A percentile compares a stretch with the other conserved stretches of the same genome.
Conservation (phyloP, 1,140 invertebrate genomes). For the Drosophila gunungcola region DNA sequence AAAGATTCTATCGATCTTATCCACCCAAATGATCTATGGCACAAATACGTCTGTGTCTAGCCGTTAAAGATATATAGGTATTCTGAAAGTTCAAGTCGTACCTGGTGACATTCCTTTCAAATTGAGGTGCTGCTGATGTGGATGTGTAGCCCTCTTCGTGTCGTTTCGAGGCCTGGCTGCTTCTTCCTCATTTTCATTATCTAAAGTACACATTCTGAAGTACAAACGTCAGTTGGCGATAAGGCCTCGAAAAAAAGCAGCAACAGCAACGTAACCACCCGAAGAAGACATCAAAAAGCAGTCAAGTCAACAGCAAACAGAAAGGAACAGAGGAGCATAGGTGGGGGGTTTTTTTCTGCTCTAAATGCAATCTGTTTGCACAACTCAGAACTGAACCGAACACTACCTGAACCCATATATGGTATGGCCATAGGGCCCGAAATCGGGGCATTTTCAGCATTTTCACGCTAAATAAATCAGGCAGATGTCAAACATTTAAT, state of each 20-base stretch:
- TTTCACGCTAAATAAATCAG: conserved; percentile 40
- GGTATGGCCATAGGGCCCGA: conserved; percentile 6
- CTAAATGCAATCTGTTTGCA: conserved; percentile 78
- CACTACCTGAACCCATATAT: conserved; percentile 2
- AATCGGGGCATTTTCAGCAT: conserved; percentile 31
- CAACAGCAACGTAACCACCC: conserved; percentile 32
- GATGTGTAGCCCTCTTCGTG: conserved; percentile 12
- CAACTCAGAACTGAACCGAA: conserved; percentile 32
- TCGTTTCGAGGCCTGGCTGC: conserved; percentile 21
- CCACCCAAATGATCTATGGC: conserved; percentile 18
- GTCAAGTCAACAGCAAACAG: conserved; percentile 63
- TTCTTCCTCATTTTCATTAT: conserved; percentile 72
- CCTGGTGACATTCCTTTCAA: conserved; percentile 13
- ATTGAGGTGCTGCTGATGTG: conserved; percentile 19
- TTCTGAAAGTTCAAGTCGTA: background rate
- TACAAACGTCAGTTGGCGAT: conserved; percentile 82
- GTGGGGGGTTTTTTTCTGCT: conserved; percentile 52
- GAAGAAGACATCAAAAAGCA: conserved; percentile 56
- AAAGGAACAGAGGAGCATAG: conserved; percentile 26
- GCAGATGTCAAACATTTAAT: conserved; percentile 67
- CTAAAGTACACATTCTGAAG: conserved; percentile 83
- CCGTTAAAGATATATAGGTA: too few relatives aligned
- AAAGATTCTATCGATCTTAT: conserved; percentile 34
- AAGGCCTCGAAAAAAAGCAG: conserved; percentile 40
- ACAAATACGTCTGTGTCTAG: conserved; percentile 1